phyloP scores from a whole-genome alignment of 53 echinoderm and acorn worm species.

The Zoroaster sp. region DNA sequence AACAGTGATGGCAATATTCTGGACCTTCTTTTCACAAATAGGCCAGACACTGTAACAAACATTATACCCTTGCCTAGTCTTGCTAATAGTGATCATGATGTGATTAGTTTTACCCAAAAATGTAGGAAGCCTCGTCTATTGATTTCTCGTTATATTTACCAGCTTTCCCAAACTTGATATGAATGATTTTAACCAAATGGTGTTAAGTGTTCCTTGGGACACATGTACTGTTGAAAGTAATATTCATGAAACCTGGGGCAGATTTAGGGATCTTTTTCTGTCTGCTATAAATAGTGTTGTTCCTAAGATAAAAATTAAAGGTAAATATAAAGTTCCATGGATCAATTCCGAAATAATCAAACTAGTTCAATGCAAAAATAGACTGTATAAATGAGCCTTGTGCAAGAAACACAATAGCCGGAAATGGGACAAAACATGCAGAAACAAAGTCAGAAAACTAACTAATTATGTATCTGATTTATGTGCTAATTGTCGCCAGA shows the following conservation, averaged over 20 bases:
- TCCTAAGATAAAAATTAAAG: background rate
- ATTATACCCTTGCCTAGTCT: background rate
- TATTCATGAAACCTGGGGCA: background rate
- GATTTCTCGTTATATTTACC: background rate
- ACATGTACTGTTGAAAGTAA: background rate
- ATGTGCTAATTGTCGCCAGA: background rate
- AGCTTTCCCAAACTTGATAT: background rate
- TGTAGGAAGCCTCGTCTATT: background rate
- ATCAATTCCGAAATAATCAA: background rate
- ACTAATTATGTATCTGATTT: constrained; percentile 7
- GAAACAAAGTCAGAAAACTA: background rate
- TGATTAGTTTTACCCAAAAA: background rate
- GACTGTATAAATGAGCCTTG: background rate
- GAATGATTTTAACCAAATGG: background rate
- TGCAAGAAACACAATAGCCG: background rate
- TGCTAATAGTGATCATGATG: background rate
- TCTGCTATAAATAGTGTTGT: background rate
- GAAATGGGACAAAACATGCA: background rate
- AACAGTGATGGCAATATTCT: background rate
- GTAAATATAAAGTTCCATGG: background rate
- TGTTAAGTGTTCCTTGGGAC: background rate
- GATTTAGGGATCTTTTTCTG: background rate
- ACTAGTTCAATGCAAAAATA: background rate
- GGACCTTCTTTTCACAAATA: background rate
- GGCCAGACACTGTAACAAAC: background rate